These are phyloP conservation scores for Petrocephalus zakoni DNA, from an alignment of 2,113 vertebrate species.

Conservation along the genomic window DNA sequence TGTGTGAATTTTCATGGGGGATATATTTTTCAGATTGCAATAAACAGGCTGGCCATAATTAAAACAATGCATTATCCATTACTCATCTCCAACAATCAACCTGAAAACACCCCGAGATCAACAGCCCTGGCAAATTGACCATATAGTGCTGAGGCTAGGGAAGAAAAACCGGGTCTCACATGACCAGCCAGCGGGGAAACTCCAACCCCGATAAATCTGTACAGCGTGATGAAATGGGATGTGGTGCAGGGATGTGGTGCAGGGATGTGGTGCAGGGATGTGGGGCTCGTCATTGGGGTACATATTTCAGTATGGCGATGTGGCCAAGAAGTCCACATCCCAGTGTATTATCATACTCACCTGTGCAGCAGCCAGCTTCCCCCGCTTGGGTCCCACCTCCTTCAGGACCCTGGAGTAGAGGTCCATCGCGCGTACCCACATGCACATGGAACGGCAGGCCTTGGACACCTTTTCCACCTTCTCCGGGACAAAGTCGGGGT, in stretches of 20 bases:
- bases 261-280: neutral
- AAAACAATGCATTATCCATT: neutral
- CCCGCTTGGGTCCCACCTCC: conserved; percentile 70
- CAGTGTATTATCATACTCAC: conserved; percentile 38
- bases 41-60: too few species aligned
- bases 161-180: neutral
- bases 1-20: too few species aligned
- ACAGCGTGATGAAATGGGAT: neutral
- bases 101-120: too few species aligned
- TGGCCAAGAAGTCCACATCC: neutral
- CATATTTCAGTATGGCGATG: neutral
- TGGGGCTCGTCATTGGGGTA: neutral
- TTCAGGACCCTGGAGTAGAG: conserved; percentile 71
- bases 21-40: too few species aligned
- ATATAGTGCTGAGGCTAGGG: neutral
- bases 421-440: conserved; percentile 77
- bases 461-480: conserved; percentile 79
- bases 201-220: neutral
- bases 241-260: neutral
- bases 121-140: too few species aligned
- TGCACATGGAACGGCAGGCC: conserved; percentile 75
- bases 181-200: neutral
- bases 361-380: conserved; percentile 67
- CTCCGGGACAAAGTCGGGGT: conserved; percentile 74
- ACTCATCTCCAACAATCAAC: neutral